These are phyloP conservation scores for Cydia pomonella DNA, from an alignment of 1,140 invertebrate species.

Conservation along the genomic window DNA sequence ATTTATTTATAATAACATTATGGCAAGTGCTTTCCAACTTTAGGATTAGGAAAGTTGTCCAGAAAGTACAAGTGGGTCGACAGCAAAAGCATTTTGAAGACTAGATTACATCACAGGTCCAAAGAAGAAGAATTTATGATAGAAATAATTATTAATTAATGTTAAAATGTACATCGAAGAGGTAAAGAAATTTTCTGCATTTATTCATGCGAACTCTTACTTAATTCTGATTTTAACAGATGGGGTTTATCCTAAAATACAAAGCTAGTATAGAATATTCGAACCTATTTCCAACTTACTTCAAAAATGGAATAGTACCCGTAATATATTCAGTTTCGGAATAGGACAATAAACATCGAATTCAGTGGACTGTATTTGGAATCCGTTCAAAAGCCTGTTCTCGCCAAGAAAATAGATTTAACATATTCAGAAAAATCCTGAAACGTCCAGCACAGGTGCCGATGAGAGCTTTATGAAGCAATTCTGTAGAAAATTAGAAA, in stretches of 20 bases:
- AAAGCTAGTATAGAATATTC: neutral
- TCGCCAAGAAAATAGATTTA: slow-evolving; percentile 48
- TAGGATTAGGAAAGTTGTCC: no score
- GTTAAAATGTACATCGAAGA: no score
- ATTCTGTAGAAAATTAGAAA: slow-evolving; percentile 41
- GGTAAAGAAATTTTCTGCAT: no score
- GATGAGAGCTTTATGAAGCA: slow-evolving; percentile 46
- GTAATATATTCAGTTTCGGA: slow-evolving; percentile 39
- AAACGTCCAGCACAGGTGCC: slow-evolving; percentile 36
- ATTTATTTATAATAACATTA: no score
- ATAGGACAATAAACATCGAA: slow-evolving; percentile 52
- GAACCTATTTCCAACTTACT: neutral
- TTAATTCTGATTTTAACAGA: no score
- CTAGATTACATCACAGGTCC: no score
- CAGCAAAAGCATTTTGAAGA: no score
- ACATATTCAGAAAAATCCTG: slow-evolving; percentile 39
- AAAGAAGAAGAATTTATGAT: no score
- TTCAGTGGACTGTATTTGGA: slow-evolving; percentile 51
- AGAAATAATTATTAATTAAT: no score
- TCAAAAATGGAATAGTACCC: neutral
- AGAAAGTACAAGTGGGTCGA: no score
- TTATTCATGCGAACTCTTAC: no score
- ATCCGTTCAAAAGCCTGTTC: slow-evolving; percentile 53
- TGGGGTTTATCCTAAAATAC: neutral
- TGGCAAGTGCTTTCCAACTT: no score